Percentiles rank a stretch among this genome's conserved stretches.
These are phyloP conservation scores for Montifringilla adamsi DNA, from an alignment of 2,113 vertebrate genomes.

Conservation along the genomic window DNA sequence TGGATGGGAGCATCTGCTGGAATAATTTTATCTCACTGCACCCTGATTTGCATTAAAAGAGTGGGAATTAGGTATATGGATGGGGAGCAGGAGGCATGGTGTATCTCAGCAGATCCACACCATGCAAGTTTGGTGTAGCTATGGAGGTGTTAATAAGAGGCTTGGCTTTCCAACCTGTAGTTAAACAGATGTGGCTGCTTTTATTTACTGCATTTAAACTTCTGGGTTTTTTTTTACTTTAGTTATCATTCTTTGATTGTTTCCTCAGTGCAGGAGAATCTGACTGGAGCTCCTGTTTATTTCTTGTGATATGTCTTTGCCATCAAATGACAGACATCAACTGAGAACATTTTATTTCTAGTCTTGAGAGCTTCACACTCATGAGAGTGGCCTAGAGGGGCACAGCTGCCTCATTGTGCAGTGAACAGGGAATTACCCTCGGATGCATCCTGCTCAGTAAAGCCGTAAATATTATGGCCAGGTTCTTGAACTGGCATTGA, in stretches of 20 bases:
- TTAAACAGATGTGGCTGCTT: background rate
- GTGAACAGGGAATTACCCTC: background rate
- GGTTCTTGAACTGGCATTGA: background rate
- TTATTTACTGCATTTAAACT: background rate
- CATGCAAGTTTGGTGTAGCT: background rate
- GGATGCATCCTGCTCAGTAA: background rate
- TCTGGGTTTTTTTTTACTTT: background rate
- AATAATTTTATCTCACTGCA: background rate
- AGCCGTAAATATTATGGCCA: background rate
- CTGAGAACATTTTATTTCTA: conserved; percentile 28
- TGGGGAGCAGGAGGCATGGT: accelerated
- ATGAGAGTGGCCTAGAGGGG: background rate
- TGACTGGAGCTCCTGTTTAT: background rate
- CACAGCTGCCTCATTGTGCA: conserved; percentile 14
- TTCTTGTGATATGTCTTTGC: background rate
- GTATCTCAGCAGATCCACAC: background rate
- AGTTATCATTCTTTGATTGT: background rate
- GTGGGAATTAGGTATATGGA: background rate
- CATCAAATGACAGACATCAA: conserved; percentile 1
- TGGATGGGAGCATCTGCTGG: background rate
- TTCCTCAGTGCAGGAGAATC: background rate
- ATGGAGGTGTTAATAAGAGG: background rate
- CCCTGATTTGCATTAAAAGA: background rate
- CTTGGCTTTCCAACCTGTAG: background rate
- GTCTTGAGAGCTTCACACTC: conserved; percentile 6